These are phyloP conservation scores for Oopsacas minuta DNA, from an alignment of 37 sponge, comb jelly and placozoan genomes.

Conservation along the genomic window DNA sequence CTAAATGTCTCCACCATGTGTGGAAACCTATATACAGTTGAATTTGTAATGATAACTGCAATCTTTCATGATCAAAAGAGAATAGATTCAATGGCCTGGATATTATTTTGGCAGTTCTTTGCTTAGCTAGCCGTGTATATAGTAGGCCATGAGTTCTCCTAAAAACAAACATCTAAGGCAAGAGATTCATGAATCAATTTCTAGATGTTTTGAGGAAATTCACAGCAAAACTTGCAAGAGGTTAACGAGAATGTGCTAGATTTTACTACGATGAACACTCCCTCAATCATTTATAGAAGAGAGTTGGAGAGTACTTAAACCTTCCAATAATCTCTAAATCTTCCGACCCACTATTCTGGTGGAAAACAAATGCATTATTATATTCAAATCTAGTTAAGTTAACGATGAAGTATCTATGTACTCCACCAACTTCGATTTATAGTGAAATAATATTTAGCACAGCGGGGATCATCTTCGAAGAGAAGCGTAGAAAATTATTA, in stretches of 20 bases:
- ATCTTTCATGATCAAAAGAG: too few relatives aligned
- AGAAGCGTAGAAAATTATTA: not conserved
- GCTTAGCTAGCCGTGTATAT: too few relatives aligned
- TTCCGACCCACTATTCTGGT: not conserved
- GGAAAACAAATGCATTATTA: not conserved
- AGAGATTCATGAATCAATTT: not conserved
- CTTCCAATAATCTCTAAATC: not conserved
- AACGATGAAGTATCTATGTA: not conserved
- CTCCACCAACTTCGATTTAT: not conserved
- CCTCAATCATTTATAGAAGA: not conserved
- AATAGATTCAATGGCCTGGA: too few relatives aligned
- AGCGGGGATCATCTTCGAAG: not conserved
- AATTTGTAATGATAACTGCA: too few relatives aligned
- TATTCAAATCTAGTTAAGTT: not conserved
- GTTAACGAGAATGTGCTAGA: not conserved
- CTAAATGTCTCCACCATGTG: too few relatives aligned
- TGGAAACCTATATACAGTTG: too few relatives aligned
- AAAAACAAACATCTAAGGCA: not conserved
- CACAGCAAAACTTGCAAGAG: not conserved
- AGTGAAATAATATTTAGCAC: not conserved
- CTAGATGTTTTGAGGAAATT: not conserved
- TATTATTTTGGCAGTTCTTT: too few relatives aligned
- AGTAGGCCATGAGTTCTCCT: too few relatives aligned
- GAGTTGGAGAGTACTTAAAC: not conserved
- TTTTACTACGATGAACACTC: not conserved